Evolutionary conservation across 2,888 invertebrate species (phyloP).

Genomic region (Carcina quercana): DNA sequence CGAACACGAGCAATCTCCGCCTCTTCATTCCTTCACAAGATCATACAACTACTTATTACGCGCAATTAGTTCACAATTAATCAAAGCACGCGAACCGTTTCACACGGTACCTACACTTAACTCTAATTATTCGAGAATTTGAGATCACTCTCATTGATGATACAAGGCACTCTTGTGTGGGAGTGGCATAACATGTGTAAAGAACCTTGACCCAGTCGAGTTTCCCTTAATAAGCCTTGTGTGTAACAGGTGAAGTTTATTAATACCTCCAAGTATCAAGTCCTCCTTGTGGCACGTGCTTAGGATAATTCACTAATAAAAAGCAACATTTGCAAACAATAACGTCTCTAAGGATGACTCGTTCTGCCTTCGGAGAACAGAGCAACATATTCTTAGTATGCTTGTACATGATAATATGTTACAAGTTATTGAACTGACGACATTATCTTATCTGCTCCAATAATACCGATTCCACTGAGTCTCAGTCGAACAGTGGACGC

Average conservation of each 20-base stretch:
- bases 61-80: slow-evolving; percentile 14
- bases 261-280: too few species aligned
- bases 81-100: slow-evolving; percentile 12
- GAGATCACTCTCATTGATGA: slow-evolving; percentile 4
- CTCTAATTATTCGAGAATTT: slow-evolving; percentile 13
- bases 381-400: slow-evolving; percentile 19
- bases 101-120: slow-evolving; percentile 6
- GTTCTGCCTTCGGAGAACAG: slow-evolving; percentile 22
- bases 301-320: slow-evolving; percentile 21
- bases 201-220: slow-evolving; percentile 39
- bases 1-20: too few species aligned
- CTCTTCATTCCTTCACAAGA: too few species aligned
- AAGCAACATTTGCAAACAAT: slow-evolving; percentile 33
- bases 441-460: slow-evolving; percentile 48
- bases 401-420: slow-evolving; percentile 27
- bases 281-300: slow-evolving; percentile 20
- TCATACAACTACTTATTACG: slow-evolving; percentile 2
- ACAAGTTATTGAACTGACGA: slow-evolving; percentile 55
- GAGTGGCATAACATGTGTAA: slow-evolving; percentile 9
- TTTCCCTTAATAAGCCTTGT: slow-evolving; percentile 19
- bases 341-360: slow-evolving; percentile 15
- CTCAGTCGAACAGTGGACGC: slow-evolving; percentile 31
- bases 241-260: too few species aligned
- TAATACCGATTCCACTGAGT: slow-evolving; percentile 41
- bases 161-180: slow-evolving; percentile 7